Percentiles rank a stretch among this genome's conserved stretches.
phyloP scores from a whole-genome alignment of 2,113 vertebrate genomes.

The Leuciscus idus region DNA sequence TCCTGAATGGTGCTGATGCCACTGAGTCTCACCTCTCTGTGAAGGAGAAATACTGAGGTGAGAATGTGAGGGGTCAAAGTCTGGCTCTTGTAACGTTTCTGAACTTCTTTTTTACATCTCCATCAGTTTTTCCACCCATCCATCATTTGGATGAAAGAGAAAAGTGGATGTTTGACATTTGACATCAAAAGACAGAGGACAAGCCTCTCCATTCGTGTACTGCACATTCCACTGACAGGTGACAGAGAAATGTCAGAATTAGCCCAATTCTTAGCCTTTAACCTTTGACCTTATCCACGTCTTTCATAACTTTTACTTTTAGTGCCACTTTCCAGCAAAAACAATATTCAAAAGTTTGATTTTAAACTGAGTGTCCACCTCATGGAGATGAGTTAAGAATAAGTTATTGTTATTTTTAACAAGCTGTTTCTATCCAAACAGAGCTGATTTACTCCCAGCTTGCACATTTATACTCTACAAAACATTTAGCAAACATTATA shows the following conservation, averaged over 20 bases:
- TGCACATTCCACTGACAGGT: slow-evolving; percentile 36
- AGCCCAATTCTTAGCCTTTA: slow-evolving; percentile 37
- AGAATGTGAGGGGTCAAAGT: slow-evolving; percentile 12
- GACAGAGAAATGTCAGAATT: background rate
- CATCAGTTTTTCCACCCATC: slow-evolving; percentile 45
- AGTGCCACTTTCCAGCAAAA: background rate
- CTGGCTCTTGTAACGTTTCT: background rate
- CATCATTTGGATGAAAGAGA: slow-evolving; percentile 8
- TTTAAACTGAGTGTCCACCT: background rate
- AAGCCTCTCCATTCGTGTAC: background rate
- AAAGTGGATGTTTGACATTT: slow-evolving; percentile 1
- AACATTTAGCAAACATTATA: too few relatives aligned
- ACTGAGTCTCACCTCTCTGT: slow-evolving; percentile 15
- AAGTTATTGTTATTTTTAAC: background rate
- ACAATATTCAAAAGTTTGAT: background rate
- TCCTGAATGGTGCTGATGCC: background rate
- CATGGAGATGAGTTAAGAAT: background rate
- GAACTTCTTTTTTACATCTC: slow-evolving; percentile 16
- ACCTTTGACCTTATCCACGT: slow-evolving; percentile 50
- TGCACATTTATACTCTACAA: too few relatives aligned
- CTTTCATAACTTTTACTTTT: slow-evolving; percentile 2
- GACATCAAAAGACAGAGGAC: background rate
- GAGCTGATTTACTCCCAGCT: background rate
- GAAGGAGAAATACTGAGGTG: background rate
- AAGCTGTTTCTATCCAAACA: background rate